Evolutionary conservation across 2,113 vertebrate genomes (phyloP).

Genomic region (Piaya cayana): DNA sequence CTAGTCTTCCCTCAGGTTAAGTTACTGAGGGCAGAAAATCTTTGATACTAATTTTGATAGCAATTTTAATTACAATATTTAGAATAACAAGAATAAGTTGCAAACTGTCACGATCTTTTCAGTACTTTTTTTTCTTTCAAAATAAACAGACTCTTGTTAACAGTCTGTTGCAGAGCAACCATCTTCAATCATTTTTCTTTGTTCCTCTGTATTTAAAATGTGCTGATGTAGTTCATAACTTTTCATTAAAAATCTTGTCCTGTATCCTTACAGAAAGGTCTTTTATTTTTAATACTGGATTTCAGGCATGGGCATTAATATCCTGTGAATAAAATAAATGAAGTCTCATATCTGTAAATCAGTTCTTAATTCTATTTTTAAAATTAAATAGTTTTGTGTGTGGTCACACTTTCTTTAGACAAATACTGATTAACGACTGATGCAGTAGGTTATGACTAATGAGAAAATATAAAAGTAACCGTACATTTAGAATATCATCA

Average conservation of each 20-base stretch:
- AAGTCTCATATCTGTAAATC: not conserved
- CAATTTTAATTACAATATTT: not conserved
- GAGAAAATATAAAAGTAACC: not conserved
- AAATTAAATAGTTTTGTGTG: not conserved
- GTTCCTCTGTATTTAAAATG: not conserved
- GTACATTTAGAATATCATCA: not conserved
- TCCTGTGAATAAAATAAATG: constrained; percentile 11
- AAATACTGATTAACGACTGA: not conserved
- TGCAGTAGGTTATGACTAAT: not conserved
- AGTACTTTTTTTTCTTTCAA: not conserved
- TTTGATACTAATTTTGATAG: not conserved
- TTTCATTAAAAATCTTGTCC: not conserved
- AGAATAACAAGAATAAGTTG: not conserved
- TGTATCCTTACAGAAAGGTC: not conserved
- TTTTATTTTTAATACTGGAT: not conserved
- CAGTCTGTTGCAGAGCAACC: not conserved
- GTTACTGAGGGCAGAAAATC: not conserved
- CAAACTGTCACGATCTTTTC: not conserved
- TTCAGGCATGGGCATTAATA: not conserved
- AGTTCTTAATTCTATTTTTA: not conserved
- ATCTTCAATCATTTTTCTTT: not conserved
- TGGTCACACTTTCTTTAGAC: not conserved
- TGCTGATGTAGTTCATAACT: not conserved
- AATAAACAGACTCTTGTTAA: not conserved
- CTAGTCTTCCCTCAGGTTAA: not conserved